A percentile compares a stretch with the other conserved stretches of the same genome.
These are phyloP conservation scores for Drosophila demipolita DNA, from an alignment of 2,888 invertebrate genomes.

Conservation along the genomic window DNA sequence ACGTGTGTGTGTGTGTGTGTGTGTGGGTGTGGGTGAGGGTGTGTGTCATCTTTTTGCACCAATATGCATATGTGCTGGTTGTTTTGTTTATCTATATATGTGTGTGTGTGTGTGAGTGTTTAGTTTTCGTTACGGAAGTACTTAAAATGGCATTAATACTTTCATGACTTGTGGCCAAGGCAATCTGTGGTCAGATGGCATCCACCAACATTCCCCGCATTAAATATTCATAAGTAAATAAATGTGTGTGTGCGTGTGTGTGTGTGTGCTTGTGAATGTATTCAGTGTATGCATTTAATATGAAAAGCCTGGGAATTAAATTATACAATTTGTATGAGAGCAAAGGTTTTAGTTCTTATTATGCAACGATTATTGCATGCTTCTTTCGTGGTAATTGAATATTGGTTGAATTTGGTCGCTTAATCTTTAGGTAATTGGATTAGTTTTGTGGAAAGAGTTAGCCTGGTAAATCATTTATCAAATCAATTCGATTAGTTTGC, in stretches of 20 bases:
- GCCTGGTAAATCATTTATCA: not conserved
- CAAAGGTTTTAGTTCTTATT: slow-evolving; percentile 10
- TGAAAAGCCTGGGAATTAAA: slow-evolving; percentile 39
- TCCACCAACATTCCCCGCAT: slow-evolving; percentile 54
- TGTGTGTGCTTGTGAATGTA: slow-evolving; percentile 22
- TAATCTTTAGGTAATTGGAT: not conserved
- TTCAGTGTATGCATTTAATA: slow-evolving; percentile 43
- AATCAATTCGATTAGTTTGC: not conserved
- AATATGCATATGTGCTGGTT: slow-evolving; percentile 21
- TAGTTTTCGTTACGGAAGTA: slow-evolving; percentile 75
- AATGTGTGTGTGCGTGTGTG: slow-evolving; percentile 20
- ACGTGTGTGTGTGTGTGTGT: slow-evolving; percentile 5
- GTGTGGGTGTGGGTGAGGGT: not conserved
- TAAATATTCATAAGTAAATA: slow-evolving; percentile 62
- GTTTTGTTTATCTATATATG: not conserved
- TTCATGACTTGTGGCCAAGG: slow-evolving; percentile 76
- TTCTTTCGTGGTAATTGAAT: slow-evolving; percentile 25
- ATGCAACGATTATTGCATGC: slow-evolving; percentile 11
- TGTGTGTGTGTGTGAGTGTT: slow-evolving; percentile 22
- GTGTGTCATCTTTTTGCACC: slow-evolving; percentile 20
- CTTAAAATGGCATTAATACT: slow-evolving; percentile 77
- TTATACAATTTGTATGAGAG: slow-evolving; percentile 16
- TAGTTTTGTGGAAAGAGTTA: not conserved
- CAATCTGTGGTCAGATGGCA: slow-evolving; percentile 74
- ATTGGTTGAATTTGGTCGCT: not conserved